Evolutionary conservation across 2,113 vertebrate genomes (phyloP).

Genomic region (Mus spicilegus): DNA sequence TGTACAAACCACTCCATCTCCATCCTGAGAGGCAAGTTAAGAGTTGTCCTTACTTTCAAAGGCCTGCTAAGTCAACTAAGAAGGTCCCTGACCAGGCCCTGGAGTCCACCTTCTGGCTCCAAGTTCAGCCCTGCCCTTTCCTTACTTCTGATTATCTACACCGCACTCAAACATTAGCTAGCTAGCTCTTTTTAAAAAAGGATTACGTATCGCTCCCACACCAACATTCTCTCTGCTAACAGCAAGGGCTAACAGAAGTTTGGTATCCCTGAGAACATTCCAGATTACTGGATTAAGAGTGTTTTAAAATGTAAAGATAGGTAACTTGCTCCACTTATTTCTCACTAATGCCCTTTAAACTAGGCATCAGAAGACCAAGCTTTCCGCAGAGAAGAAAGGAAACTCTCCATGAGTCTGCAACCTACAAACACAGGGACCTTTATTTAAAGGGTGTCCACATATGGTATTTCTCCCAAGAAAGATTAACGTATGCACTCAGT

Average conservation of each 20-base stretch:
- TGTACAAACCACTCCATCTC: neutral
- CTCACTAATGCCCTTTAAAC: conserved; percentile 54
- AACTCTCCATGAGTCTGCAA: neutral
- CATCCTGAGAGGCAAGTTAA: neutral
- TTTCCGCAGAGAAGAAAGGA: neutral
- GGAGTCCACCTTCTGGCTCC: neutral
- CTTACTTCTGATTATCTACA: conserved; percentile 21
- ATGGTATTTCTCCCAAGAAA: conserved; percentile 51
- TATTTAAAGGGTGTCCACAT: conserved; percentile 47
- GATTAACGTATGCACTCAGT: neutral
- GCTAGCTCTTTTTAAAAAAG: conserved; percentile 29
- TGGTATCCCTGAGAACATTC: conserved; percentile 26
- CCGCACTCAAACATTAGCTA: neutral
- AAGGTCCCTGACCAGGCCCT: conserved; percentile 3
- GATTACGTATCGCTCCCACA: neutral
- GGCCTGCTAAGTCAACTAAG: conserved; percentile 33
- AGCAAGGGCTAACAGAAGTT: conserved; percentile 44
- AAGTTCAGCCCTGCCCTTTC: neutral
- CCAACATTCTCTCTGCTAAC: conserved; percentile 35
- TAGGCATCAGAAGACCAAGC: conserved; percentile 5
- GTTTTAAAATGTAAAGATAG: conserved; percentile 56
- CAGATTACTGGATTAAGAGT: conserved; percentile 47
- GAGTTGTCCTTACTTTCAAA: conserved; percentile 41
- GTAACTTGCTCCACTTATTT: conserved; percentile 32
- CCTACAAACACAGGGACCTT: conserved; percentile 42